These are phyloP conservation scores for Triplophysa yarkandensis DNA, from an alignment of 2,797 vertebrate species.

Conservation along the genomic window DNA sequence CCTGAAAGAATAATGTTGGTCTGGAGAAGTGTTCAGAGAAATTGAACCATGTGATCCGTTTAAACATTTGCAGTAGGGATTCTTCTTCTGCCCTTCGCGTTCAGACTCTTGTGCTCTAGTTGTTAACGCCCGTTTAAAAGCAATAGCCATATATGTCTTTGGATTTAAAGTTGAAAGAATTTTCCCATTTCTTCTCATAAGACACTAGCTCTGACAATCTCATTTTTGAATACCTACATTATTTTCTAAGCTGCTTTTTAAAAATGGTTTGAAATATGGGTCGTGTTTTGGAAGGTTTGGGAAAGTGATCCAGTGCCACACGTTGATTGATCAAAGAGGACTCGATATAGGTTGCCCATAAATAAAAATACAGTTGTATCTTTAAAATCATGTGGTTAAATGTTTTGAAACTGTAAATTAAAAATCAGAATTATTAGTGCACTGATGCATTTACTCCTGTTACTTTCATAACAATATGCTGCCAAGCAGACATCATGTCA, in stretches of 20 bases:
- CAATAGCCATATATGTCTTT: slow-evolving; percentile 51
- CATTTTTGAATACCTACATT: slow-evolving; percentile 39
- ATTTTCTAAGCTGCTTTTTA: slow-evolving; percentile 49
- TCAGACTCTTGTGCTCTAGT: background rate
- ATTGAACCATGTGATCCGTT: background rate
- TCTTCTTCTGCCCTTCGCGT: background rate
- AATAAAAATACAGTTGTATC: background rate
- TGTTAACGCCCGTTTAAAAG: slow-evolving; percentile 42
- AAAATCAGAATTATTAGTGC: slow-evolving; percentile 17
- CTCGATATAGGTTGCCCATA: background rate
- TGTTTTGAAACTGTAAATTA: background rate
- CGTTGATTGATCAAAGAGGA: slow-evolving; percentile 4
- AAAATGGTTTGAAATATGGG: background rate
- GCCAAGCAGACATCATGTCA: slow-evolving; percentile 22
- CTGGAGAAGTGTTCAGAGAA: background rate
- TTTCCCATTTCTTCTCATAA: slow-evolving; percentile 41
- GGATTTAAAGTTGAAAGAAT: slow-evolving; percentile 12
- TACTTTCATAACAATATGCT: slow-evolving; percentile 12
- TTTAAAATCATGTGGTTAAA: background rate
- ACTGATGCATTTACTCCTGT: slow-evolving; percentile 19
- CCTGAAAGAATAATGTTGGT: background rate
- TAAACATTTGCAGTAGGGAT: background rate
- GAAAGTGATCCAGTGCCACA: background rate
- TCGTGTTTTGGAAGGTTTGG: slow-evolving; percentile 1
- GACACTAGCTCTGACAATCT: slow-evolving; percentile 60